phyloP scores from a whole-genome alignment of 2,888 invertebrate species.

The Cataglyphis livida region DNA sequence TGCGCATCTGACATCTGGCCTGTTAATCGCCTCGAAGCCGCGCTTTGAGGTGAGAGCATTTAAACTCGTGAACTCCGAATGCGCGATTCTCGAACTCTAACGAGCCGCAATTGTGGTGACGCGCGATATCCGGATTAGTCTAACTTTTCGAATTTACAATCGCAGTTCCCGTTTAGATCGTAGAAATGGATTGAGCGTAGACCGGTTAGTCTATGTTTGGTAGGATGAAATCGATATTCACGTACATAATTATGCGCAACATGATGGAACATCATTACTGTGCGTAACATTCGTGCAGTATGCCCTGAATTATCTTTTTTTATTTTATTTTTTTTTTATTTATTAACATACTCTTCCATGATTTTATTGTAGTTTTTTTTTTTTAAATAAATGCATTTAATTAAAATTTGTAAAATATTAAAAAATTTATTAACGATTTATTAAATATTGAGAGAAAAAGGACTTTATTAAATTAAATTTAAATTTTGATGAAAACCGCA shows the following conservation, averaged over 20 bases:
- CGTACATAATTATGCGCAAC: not conserved
- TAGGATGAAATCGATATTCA: not conserved
- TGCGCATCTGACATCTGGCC: slow-evolving; percentile 21
- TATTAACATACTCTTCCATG: not conserved
- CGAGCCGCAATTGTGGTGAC: slow-evolving; percentile 30
- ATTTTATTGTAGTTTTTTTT: not conserved
- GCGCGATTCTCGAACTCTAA: slow-evolving; percentile 23
- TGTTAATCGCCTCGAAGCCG: slow-evolving; percentile 47
- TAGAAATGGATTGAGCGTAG: slow-evolving; percentile 4
- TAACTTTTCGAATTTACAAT: slow-evolving; percentile 44
- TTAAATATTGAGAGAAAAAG: too few species aligned
- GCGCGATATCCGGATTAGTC: not conserved
- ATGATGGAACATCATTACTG: not conserved
- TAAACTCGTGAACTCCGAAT: slow-evolving; percentile 50
- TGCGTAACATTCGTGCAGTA: not conserved
- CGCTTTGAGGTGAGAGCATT: slow-evolving; percentile 18
- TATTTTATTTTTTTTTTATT: too few species aligned
- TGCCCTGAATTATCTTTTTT: not conserved
- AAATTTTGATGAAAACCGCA: not conserved
- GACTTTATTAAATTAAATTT: not conserved
- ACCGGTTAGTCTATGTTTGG: not conserved
- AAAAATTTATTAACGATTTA: not conserved
- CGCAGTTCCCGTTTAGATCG: slow-evolving; percentile 1
- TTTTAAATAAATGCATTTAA: not conserved
- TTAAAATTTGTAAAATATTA: not conserved